phyloP scores from a whole-genome alignment of 1,140 invertebrate species.

The Drosophila takahashii region DNA sequence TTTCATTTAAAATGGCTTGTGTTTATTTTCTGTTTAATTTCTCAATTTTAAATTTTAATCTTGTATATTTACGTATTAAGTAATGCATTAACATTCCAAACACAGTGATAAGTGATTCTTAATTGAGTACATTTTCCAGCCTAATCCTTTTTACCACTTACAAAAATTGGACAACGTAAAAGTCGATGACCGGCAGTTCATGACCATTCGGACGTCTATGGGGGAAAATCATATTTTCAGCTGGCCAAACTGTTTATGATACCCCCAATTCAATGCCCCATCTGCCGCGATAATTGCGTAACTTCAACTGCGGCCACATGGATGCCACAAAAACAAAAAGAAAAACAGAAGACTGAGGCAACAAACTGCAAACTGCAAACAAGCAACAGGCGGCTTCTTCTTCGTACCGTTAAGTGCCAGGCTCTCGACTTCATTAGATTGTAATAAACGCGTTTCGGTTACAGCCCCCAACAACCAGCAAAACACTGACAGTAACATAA shows the following conservation, averaged over 20 bases:
- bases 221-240: conserved; percentile 18
- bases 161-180: conserved; percentile 7
- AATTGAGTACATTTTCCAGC: background rate
- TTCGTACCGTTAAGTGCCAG: conserved; percentile 77
- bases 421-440: conserved; percentile 82
- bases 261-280: conserved; percentile 41
- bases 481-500: conserved; percentile 78
- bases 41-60: background rate
- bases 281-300: conserved; percentile 54
- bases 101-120: background rate
- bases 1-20: too few relatives aligned
- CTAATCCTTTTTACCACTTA: conserved; percentile 12
- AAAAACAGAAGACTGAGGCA: conserved; percentile 27
- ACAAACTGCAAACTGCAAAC: conserved; percentile 36
- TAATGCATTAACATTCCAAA: background rate
- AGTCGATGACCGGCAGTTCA: conserved; percentile 17
- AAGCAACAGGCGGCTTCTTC: conserved; percentile 48
- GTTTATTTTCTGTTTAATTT: too few relatives aligned
- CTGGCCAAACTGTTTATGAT: conserved; percentile 43
- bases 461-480: conserved; percentile 61
- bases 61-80: background rate
- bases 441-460: conserved; percentile 78
- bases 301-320: conserved; percentile 28
- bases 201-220: conserved; percentile 21
- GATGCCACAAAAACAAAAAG: conserved; percentile 3